Conservation (phyloP, 2,888 invertebrate species). For the Plebejus anna region DNA sequence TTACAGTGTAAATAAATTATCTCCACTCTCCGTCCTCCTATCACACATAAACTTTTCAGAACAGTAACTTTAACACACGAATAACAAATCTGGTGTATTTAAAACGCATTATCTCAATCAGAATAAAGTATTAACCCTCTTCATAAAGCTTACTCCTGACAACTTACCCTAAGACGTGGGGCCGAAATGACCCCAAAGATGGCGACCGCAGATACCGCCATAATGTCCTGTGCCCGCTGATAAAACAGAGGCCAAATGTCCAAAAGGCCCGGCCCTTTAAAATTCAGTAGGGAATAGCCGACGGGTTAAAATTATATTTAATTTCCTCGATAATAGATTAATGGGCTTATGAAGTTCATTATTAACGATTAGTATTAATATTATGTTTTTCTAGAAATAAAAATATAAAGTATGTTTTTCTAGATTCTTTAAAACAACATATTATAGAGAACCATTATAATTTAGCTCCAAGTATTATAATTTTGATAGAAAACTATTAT, state of each 20-base stretch:
- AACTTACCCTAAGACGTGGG: conserved; percentile 52
- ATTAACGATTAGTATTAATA: neutral
- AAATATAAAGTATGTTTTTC: too few species aligned
- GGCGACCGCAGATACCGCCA: conserved; percentile 61
- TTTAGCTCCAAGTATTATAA: conserved; percentile 32
- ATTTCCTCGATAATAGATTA: conserved; percentile 33
- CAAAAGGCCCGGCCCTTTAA: conserved; percentile 46
- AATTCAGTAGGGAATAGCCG: conserved; percentile 45
- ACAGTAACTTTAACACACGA: neutral
- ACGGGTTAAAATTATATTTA: conserved; percentile 38
- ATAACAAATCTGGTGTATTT: neutral
- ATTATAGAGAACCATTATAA: neutral
- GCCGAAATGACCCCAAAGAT: conserved; percentile 60
- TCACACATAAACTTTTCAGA: too few species aligned
- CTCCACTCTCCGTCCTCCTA: too few species aligned
- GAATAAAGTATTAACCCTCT: conserved; percentile 55
- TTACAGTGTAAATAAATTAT: too few species aligned
- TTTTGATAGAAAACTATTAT: neutral
- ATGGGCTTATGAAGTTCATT: conserved; percentile 21
- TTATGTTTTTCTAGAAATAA: neutral
- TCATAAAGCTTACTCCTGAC: conserved; percentile 73
- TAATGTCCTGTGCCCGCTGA: conserved; percentile 66
- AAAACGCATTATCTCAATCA: conserved; percentile 29
- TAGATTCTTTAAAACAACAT: neutral
- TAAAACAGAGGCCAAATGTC: conserved; percentile 67